Base-by-base conservation (phyloP, 2,113 vertebrate genomes). In the Macrotis lagotis region DNA sequence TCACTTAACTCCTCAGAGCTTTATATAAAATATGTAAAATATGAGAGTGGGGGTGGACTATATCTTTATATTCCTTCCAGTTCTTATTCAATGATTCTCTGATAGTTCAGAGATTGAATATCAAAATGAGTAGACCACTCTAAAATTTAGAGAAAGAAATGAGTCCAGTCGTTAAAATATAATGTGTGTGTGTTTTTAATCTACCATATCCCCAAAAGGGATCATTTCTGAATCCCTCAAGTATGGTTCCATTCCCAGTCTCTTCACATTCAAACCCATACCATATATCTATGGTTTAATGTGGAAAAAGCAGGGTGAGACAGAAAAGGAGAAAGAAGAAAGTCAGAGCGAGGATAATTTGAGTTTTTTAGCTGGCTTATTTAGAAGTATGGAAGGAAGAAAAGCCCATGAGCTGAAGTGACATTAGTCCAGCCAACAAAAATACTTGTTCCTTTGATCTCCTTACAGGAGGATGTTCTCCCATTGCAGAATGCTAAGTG, bases 251-350 rank as follows among this genome's bases (percentile, higher is more conserved):
- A 83, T 83, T 44, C 66, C n/a, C 19, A 44, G 19, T 24, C 19
- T 44, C 37, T 83, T 44, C n/a, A 83, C 16, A 83, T 44, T 7
- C 66, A 44, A 83, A 83, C n/a, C n/a, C 7, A 0, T 44, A 44
- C 19, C n/a, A 22, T 24, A 83, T 44, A n/a, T n/a, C 16, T 44
- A 51, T 89, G 51, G 89, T 55, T n/a, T 48, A 44, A 24, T 8
- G 48, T n/a, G 90, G 83, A n/a, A 53, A 28, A 28, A 37, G 50
- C 48, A 50, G 22, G 47, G 50, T 90, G 28, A 16, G 48, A 24
- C 25, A 95, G 92, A 94, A 93, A 95, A 83, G 48, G 49, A 88
- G 83, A 93, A 92, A 51, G 59, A 95, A 48, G 0, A 50, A 96
- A 53, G 28, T 5, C 2, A 2, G 66, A 28, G 48, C 51, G 16